Conservation (phyloP, 37 sponge, comb jelly and placozoan species). For the Eunapius fragilis region DNA sequence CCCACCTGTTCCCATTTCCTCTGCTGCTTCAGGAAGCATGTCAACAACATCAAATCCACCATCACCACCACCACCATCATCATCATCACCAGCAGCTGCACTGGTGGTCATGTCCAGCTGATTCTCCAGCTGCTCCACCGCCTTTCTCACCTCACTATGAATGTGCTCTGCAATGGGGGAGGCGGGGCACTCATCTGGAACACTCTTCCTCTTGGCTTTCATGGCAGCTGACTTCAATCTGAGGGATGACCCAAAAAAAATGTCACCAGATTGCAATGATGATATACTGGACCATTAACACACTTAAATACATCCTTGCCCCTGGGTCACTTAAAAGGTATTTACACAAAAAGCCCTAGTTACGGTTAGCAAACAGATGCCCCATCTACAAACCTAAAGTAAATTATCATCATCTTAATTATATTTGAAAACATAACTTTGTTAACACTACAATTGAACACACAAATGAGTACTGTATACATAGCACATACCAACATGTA, state of each 20-base stretch:
- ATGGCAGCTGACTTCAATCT: not conserved
- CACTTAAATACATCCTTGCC: no score
- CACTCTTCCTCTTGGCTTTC: not conserved
- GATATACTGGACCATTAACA: not conserved
- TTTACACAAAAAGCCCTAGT: no score
- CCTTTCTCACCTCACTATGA: not conserved
- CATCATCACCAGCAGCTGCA: no score
- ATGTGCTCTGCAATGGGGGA: constrained; percentile 1
- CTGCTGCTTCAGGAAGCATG: constrained; percentile 64
- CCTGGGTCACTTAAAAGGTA: no score
- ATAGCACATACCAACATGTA: no score
- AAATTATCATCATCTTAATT: no score
- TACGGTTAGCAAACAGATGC: no score
- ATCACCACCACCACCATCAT: no score
- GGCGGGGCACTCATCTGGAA: not conserved
- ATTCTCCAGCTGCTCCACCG: constrained; percentile 2
- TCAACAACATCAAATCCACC: constrained; percentile 29
- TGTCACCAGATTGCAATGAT: not conserved
- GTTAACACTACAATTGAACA: no score
- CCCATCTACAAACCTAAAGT: no score
- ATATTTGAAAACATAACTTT: no score
- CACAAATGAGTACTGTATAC: no score
- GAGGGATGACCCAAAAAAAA: not conserved
- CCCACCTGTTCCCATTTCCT: constrained; percentile 75
- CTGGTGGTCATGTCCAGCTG: not conserved